Evolutionary conservation across 64 coral and sea anemone species (phyloP).

Genomic region (Actinia equina): DNA sequence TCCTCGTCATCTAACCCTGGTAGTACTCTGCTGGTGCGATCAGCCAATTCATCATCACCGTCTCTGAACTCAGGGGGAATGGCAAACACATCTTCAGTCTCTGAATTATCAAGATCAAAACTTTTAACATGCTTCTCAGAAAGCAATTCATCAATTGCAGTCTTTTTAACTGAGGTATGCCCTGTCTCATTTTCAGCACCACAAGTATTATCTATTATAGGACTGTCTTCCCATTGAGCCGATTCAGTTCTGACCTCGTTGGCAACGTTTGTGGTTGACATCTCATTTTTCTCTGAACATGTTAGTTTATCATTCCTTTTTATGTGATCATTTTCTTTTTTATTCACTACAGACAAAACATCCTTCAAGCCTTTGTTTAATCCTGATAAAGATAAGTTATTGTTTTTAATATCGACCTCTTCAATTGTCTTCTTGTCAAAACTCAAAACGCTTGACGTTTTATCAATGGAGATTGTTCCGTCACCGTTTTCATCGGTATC

Average conservation of each 20-base stretch:
- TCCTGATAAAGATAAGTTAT: conserved; percentile 30
- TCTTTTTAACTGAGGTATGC: neutral
- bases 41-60: neutral
- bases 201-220: neutral
- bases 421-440: neutral
- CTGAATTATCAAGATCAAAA: neutral
- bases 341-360: neutral
- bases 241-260: neutral
- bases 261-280: neutral
- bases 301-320: neutral
- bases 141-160: neutral
- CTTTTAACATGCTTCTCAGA: neutral
- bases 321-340: neutral
- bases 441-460: neutral
- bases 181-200: neutral
- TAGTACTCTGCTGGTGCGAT: too few relatives aligned
- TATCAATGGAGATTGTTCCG: neutral
- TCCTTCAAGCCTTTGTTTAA: conserved; percentile 14
- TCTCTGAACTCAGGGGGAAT: neutral
- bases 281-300: neutral
- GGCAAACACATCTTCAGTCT: neutral
- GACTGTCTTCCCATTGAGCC: neutral
- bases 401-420: neutral
- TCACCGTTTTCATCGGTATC: neutral
- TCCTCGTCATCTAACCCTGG: neutral